Conservation (phyloP, 35 echinoderm and acorn worm species). For the Ptychodera flava region DNA sequence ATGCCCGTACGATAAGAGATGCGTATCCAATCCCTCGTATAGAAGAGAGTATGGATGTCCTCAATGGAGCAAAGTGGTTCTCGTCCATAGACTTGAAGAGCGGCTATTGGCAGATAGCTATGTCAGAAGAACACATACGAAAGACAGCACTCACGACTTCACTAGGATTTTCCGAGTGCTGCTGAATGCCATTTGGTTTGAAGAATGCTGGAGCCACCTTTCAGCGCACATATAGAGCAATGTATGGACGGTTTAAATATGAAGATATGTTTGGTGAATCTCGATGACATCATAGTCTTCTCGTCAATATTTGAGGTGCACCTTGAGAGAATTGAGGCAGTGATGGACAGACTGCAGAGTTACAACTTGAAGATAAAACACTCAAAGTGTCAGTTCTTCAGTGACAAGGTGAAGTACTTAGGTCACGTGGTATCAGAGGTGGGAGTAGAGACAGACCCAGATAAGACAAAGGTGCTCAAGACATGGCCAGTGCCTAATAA, state of each 20-base stretch:
- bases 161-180: constrained; percentile 29
- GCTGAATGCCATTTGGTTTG: constrained; percentile 50
- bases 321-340: constrained; percentile 10
- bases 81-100: too few relatives aligned
- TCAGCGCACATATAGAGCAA: constrained; percentile 17
- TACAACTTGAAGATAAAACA: constrained; percentile 38
- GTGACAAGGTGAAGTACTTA: constrained; percentile 33
- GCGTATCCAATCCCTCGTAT: constrained; percentile 8
- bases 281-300: constrained; percentile 40
- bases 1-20: constrained; percentile 2
- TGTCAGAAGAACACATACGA: too few relatives aligned
- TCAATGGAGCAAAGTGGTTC: too few relatives aligned
- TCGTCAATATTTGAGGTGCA: constrained; percentile 17
- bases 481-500: constrained; percentile 23
- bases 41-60: too few relatives aligned
- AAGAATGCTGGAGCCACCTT: constrained; percentile 28
- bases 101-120: too few relatives aligned
- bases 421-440: constrained; percentile 39
- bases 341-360: constrained; percentile 21
- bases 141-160: constrained; percentile 20
- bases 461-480: constrained; percentile 10
- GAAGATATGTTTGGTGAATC: constrained; percentile 14
- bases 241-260: constrained; percentile 23
- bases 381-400: constrained; percentile 33
- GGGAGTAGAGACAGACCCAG: constrained; percentile 25